Base-by-base conservation (phyloP, 1,140 invertebrate species). In the Nylanderia fulva region DNA sequence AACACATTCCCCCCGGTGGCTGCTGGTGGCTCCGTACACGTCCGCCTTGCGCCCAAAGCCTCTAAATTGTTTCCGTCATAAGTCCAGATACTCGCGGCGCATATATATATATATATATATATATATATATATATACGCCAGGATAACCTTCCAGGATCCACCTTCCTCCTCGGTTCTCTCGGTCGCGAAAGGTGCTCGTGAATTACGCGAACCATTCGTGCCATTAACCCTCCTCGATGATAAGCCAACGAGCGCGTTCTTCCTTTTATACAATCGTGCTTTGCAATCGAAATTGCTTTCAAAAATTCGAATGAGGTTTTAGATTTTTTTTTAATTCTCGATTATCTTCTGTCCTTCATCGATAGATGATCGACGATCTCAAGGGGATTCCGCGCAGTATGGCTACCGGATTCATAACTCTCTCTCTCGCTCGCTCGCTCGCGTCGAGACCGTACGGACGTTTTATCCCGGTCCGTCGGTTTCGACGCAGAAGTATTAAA, bases 61-160 rank as follows among this genome's bases (percentile, higher is more conserved):
- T 91, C 93, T 95, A 95, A 95, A 95, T 95, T 95, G 94, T 95
- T 95, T 95, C 93, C 93, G 89, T 94, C 94, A 95, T 94, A 95
- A 95, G 94, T 95, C 94, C 94, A 94, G 94, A 94, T 95, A 95
- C 93, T 94, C 91, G 90, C 87, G 89, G 90, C 91, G 90, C 93
- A 93, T 94, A 94, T 93, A 95, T 93, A 48, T 48, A 48, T 45
- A 45, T 45, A 45, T 45, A 45, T 45, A 45, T 45, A 42, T 42
- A 39, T 42, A 42, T 42, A 42, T 42, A 42, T 13, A 42, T 13
- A 45, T 45, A 45, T 15, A 94, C 89, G 87, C 91, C 86, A 83
- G 93, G 92, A 94, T 94, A 94, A 91, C 66, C 45, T 87, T 85
- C 77, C 82, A 83, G 84, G 33, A 85, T 36, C 69, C 83, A 29